Evolutionary conservation across 2,888 invertebrate species (phyloP).

Genomic region (Macrosiphum euphorbiae): DNA sequence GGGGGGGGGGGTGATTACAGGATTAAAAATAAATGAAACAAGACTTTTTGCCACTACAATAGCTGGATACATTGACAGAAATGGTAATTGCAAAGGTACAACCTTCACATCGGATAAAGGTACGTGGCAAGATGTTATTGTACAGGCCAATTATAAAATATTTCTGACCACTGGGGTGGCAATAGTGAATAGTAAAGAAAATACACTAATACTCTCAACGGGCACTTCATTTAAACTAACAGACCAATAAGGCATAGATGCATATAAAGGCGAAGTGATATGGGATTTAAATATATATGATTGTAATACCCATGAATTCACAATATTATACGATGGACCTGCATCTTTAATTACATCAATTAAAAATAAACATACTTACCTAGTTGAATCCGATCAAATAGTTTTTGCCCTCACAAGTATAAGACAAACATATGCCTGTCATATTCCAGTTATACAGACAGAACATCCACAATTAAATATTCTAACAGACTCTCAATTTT

Average conservation of each 20-base stretch:
- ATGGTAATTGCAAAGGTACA: not conserved
- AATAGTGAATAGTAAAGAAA: not conserved
- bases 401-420: no score
- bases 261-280: not conserved
- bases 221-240: not conserved
- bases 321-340: no score
- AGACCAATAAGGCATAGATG: not conserved
- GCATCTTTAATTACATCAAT: no score
- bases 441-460: not conserved
- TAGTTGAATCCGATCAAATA: no score
- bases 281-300: not conserved
- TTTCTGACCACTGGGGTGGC: not conserved
- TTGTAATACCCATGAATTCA: not conserved
- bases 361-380: no score
- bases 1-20: not conserved
- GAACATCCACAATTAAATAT: slow-evolving; percentile 7
- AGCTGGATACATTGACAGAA: not conserved
- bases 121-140: not conserved
- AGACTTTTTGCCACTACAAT: not conserved
- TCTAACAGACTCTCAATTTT: not conserved
- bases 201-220: not conserved
- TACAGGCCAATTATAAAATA: not conserved
- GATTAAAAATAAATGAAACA: not conserved
- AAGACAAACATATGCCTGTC: not conserved
- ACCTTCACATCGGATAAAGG: not conserved